Conservation (phyloP, 2,888 invertebrate genomes). For the Leistus spinibarbis region DNA sequence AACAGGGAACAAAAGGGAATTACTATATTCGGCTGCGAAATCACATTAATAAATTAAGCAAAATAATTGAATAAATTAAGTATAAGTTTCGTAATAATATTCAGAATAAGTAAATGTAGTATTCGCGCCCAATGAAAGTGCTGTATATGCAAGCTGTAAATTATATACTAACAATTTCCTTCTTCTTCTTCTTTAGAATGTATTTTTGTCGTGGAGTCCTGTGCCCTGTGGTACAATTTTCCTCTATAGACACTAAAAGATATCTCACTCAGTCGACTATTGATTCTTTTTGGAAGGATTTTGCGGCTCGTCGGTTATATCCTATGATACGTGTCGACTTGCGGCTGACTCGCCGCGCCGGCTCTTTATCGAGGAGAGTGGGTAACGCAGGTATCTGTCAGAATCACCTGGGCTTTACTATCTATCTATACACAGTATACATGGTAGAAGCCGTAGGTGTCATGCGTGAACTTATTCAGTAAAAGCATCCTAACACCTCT, state of each 20-base stretch:
- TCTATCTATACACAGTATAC: neutral
- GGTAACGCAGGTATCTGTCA: neutral
- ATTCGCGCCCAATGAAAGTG: too few relatives aligned
- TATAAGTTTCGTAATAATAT: too few relatives aligned
- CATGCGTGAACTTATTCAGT: neutral
- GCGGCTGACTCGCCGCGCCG: neutral
- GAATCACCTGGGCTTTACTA: neutral
- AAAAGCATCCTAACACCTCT: neutral
- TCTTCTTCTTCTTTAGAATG: too few relatives aligned
- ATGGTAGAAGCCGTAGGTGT: neutral
- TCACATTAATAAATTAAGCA: too few relatives aligned
- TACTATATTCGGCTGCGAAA: too few relatives aligned
- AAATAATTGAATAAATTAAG: too few relatives aligned
- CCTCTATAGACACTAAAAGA: neutral
- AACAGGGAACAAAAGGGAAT: too few relatives aligned
- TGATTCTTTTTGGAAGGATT: neutral
- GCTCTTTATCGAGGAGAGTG: neutral
- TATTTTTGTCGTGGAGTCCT: too few relatives aligned
- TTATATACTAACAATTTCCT: too few relatives aligned
- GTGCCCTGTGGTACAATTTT: too few relatives aligned
- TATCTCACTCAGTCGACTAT: neutral
- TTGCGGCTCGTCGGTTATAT: neutral
- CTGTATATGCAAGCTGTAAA: too few relatives aligned
- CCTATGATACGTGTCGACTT: conserved; percentile 13
- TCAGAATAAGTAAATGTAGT: too few relatives aligned